Evolutionary conservation across 35 echinoderm and acorn worm genomes (phyloP).

Genomic region (Amphiura filiformis): DNA sequence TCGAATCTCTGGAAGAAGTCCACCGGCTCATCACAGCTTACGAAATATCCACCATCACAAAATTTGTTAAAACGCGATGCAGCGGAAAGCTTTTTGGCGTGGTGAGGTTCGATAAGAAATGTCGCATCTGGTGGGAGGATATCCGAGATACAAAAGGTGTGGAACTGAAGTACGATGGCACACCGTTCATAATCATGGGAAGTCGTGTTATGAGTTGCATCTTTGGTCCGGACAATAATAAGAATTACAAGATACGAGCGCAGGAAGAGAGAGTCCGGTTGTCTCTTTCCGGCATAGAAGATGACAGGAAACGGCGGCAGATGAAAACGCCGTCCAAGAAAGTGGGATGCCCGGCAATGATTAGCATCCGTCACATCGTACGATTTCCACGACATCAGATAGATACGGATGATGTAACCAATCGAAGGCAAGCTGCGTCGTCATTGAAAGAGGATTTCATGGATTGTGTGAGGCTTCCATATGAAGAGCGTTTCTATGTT

Average conservation of each 20-base stretch:
- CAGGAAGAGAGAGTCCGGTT: not conserved
- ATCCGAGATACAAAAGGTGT: not conserved
- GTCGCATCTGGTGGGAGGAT: conserved; percentile 4
- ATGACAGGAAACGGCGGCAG: not conserved
- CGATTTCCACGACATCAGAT: not conserved
- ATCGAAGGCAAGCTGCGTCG: not conserved
- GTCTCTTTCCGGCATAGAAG: not conserved
- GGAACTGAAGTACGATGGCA: not conserved
- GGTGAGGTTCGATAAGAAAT: not conserved
- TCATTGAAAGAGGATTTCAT: not conserved
- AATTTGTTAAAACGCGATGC: not conserved
- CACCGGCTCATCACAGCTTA: not conserved
- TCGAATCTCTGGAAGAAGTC: not conserved
- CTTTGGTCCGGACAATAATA: not conserved
- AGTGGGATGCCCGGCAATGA: not conserved
- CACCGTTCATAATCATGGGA: not conserved
- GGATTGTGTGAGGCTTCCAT: not conserved
- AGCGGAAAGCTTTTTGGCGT: not conserved
- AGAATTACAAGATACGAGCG: not conserved
- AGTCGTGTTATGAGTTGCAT: not conserved
- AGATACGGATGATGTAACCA: not conserved
- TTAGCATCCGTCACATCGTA: not conserved
- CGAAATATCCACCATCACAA: not conserved
- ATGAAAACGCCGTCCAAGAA: not conserved
- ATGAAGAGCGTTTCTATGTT: not conserved